Evolutionary conservation across 2,113 vertebrate genomes (phyloP).

Genomic region (Sigmodon hispidus): DNA sequence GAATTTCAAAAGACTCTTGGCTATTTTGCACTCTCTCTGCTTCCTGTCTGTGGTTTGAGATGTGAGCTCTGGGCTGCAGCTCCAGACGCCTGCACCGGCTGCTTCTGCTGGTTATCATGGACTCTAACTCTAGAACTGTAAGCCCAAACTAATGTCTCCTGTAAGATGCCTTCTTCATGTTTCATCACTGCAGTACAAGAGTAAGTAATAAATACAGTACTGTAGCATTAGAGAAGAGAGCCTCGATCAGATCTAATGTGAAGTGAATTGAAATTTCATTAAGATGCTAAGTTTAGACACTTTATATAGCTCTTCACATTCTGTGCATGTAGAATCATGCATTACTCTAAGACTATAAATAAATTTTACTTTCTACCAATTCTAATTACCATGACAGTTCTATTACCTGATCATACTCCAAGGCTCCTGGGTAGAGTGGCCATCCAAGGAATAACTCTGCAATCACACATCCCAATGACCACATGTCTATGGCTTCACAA

Average conservation of each 20-base stretch:
- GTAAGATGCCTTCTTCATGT: not conserved
- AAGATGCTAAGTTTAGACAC: not conserved
- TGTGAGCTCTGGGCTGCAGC: not conserved
- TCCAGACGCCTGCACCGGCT: not conserved
- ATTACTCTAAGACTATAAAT: not conserved
- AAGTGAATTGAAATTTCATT: conserved; percentile 40
- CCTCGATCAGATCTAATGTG: not conserved
- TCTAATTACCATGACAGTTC: conserved; percentile 35
- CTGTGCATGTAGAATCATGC: not conserved
- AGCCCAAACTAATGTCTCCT: not conserved
- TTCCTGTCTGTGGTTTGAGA: not conserved
- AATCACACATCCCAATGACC: conserved; percentile 99
- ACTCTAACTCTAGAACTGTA: not conserved
- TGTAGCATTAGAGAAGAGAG: not conserved
- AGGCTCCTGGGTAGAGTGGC: conserved; percentile 98
- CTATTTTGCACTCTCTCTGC: not conserved
- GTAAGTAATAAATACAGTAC: not conserved
- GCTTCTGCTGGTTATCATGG: not conserved
- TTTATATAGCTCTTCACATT: not conserved
- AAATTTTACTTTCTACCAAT: conserved; percentile 49
- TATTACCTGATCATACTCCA: conserved; percentile 99
- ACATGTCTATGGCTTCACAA: conserved; percentile 99
- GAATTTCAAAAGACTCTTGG: not conserved
- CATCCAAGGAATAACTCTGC: conserved; percentile 99
- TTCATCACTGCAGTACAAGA: not conserved